Evolutionary conservation across 2,113 vertebrate genomes (phyloP).

Genomic region (Theropithecus gelada): DNA sequence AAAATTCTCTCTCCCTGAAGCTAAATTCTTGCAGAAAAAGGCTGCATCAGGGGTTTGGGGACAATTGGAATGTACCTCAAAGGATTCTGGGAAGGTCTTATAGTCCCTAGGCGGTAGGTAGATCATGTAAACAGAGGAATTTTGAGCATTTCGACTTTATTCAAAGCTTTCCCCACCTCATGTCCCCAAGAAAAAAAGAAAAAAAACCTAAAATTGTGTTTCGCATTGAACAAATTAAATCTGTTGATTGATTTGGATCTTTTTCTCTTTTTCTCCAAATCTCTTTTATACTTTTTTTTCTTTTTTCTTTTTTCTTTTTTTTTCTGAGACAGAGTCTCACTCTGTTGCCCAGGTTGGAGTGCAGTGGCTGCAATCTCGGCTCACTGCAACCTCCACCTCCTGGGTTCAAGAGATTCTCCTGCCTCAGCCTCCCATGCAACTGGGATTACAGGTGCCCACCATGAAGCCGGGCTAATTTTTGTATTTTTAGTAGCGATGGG

Average conservation of each 20-base stretch:
- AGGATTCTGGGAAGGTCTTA: slow-evolving; percentile 54
- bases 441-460: no score
- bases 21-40: slow-evolving; percentile 47
- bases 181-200: neutral
- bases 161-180: neutral
- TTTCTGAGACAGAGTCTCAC: no score
- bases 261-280: slow-evolving; percentile 37
- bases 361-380: no score
- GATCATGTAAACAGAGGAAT: neutral
- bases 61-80: slow-evolving; percentile 26
- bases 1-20: slow-evolving; percentile 14
- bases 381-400: no score
- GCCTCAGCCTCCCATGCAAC: no score
- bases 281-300: neutral
- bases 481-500: no score
- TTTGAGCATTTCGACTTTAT: slow-evolving; percentile 49
- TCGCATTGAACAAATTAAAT: neutral
- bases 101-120: neutral
- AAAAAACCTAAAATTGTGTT: neutral
- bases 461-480: no score
- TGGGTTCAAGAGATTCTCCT: no score
- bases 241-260: neutral
- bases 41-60: slow-evolving; percentile 5
- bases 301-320: no score
- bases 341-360: no score